A percentile compares a stretch with the other conserved stretches of the same genome.
Conservation (phyloP, 1,140 invertebrate species). For the Venturia canescens region DNA sequence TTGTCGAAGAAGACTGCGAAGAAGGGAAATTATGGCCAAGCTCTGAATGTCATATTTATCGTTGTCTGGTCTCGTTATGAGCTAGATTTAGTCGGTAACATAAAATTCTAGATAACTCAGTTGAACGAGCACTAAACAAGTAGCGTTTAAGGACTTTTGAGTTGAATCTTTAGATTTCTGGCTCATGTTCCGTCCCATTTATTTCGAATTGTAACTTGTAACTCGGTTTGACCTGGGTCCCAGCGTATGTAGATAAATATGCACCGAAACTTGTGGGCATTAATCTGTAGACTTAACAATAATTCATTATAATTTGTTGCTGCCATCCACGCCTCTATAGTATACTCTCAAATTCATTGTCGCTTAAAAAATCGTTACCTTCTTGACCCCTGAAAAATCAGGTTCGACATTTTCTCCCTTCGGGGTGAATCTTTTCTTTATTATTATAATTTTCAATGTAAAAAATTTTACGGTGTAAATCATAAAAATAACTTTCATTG, state of each 20-base stretch:
- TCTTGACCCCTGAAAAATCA: slow-evolving; percentile 60
- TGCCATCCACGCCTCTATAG: slow-evolving; percentile 42
- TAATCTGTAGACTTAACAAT: slow-evolving; percentile 70
- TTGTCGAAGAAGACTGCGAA: no score
- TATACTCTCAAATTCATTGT: slow-evolving; percentile 55
- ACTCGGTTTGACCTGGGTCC: not conserved
- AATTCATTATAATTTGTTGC: slow-evolving; percentile 66
- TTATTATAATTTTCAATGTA: slow-evolving; percentile 45
- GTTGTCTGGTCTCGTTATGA: no score
- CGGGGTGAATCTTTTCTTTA: slow-evolving; percentile 50
- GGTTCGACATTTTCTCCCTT: slow-evolving; percentile 53
- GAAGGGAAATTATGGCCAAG: no score
- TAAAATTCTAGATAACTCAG: no score
- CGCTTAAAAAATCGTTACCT: slow-evolving; percentile 60
- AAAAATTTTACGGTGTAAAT: slow-evolving; percentile 48
- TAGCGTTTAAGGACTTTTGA: not conserved
- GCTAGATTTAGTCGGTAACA: no score
- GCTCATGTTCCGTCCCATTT: no score
- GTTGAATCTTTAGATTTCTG: not conserved
- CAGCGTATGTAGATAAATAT: slow-evolving; percentile 54
- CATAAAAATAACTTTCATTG: slow-evolving; percentile 55
- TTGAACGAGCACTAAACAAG: not conserved
- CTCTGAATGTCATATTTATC: no score
- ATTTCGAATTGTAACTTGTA: no score
- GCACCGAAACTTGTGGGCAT: slow-evolving; percentile 72